These are phyloP conservation scores for Aegithalos caudatus DNA, from an alignment of 2,113 vertebrate species.

Conservation along the genomic window DNA sequence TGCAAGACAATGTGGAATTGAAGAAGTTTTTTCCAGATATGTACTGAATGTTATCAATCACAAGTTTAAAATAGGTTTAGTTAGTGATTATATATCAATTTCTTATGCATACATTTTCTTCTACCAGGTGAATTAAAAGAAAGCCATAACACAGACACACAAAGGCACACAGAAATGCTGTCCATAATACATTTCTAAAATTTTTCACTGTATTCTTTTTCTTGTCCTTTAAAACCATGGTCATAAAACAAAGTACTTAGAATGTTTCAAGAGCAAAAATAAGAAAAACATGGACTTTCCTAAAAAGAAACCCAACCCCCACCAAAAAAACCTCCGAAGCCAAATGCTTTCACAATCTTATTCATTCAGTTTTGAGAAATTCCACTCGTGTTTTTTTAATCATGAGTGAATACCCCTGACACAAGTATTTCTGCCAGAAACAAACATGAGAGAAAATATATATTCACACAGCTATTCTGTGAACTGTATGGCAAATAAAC, in stretches of 20 bases:
- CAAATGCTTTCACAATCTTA: not conserved
- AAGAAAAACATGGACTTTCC: not conserved
- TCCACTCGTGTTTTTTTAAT: not conserved
- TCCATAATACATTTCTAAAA: not conserved
- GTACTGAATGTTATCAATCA: not conserved
- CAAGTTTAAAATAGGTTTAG: not conserved
- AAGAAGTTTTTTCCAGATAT: not conserved
- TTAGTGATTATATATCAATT: not conserved
- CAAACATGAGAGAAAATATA: not conserved
- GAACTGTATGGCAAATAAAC: not conserved
- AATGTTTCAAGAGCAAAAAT: not conserved
- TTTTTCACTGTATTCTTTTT: not conserved
- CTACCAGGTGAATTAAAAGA: not conserved
- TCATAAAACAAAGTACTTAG: not conserved
- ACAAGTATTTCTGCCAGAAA: not conserved
- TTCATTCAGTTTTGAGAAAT: not conserved
- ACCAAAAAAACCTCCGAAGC: rapidly evolving
- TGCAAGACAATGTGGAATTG: not conserved
- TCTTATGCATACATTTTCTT: not conserved
- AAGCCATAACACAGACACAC: not conserved
- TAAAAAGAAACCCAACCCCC: not conserved
- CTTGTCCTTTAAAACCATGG: not conserved
- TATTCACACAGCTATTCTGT: not conserved
- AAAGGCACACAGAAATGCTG: not conserved
- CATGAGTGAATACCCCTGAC: not conserved